These are phyloP conservation scores for Drosophila biarmipes DNA, from an alignment of 1,140 invertebrate genomes.

Conservation along the genomic window DNA sequence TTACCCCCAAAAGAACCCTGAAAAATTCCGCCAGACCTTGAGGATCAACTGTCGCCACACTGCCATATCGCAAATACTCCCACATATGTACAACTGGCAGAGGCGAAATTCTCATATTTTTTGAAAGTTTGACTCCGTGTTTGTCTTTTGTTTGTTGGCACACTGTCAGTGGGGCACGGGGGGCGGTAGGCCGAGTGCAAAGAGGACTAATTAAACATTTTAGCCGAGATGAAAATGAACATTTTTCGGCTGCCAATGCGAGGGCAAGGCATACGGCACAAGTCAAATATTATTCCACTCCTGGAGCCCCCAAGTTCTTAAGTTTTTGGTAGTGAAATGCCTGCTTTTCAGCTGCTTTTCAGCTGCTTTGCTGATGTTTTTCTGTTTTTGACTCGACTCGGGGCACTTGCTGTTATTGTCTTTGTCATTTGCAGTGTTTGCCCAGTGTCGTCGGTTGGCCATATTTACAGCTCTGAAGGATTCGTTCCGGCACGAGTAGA, in stretches of 20 bases:
- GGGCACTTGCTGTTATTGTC: constrained; percentile 14
- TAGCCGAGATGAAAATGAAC: constrained; percentile 62
- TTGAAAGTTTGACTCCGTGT: constrained; percentile 51
- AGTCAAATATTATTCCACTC: constrained; percentile 56
- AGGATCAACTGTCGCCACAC: background rate
- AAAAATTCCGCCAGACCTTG: background rate
- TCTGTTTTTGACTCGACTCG: constrained; percentile 12
- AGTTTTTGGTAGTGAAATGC: background rate
- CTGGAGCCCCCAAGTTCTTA: background rate
- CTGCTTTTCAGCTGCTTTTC: too few relatives aligned
- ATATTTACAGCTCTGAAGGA: constrained; percentile 26
- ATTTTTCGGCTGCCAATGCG: constrained; percentile 50
- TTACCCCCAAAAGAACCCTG: background rate
- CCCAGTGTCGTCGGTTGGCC: constrained; percentile 15
- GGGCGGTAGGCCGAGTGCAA: background rate
- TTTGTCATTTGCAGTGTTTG: constrained; percentile 37
- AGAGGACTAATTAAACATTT: constrained; percentile 71
- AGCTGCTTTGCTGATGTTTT: background rate
- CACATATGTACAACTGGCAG: constrained; percentile 16
- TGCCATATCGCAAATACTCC: background rate
- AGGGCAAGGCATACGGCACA: constrained; percentile 34
- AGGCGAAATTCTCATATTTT: constrained; percentile 49
- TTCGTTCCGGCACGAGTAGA: constrained; percentile 21
- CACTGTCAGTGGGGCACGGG: constrained; percentile 2
- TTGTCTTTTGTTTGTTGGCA: constrained; percentile 59